Conservation (phyloP, 2,113 vertebrate genomes). For the Turnix velox region DNA sequence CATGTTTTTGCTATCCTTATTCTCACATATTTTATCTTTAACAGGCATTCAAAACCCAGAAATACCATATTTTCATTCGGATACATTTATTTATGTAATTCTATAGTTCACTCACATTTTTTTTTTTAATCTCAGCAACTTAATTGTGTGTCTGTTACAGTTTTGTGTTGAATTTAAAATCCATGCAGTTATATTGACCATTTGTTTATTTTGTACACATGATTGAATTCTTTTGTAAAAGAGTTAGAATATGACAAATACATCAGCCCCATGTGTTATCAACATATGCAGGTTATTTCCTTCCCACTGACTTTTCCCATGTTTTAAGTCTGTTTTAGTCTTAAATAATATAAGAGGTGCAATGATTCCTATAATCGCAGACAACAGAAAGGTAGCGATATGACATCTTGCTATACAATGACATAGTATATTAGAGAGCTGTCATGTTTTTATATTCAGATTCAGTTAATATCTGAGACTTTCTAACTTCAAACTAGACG, state of each 20-base stretch:
- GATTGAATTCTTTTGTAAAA: constrained; percentile 21
- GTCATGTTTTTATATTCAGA: neutral
- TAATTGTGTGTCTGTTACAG: neutral
- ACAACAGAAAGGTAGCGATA: constrained; percentile 19
- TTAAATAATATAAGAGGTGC: constrained; percentile 10
- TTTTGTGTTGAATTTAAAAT: neutral
- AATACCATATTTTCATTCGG: neutral
- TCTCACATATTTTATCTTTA: neutral
- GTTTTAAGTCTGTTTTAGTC: constrained; percentile 1
- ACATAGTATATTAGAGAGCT: neutral
- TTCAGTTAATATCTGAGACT: neutral
- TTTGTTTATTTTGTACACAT: neutral
- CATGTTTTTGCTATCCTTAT: neutral
- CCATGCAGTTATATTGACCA: neutral
- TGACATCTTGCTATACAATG: neutral
- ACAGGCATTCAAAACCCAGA: neutral
- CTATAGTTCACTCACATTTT: neutral
- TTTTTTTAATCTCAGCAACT: neutral
- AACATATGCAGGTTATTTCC: constrained; percentile 4
- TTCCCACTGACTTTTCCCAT: constrained; percentile 4
- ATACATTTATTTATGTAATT: neutral
- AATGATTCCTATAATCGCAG: constrained; percentile 45
- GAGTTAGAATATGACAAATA: constrained; percentile 7
- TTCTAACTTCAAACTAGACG: neutral
- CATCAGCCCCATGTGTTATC: neutral